Conservation (phyloP, 37 sponge, comb jelly and placozoan species). For the Geodia barretti region DNA sequence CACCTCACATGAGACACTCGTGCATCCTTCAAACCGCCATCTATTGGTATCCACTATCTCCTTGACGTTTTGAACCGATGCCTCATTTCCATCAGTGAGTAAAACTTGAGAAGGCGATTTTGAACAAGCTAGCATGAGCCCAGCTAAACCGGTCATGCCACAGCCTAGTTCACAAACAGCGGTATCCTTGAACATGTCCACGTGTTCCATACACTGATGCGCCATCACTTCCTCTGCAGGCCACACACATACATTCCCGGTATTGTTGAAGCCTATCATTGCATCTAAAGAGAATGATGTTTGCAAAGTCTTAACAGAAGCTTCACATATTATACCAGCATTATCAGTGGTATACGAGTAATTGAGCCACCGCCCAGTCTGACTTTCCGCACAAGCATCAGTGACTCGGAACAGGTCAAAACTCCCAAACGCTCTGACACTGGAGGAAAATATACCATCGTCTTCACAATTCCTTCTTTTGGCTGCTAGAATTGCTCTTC, state of each 20-base stretch:
- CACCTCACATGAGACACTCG: constrained; percentile 23
- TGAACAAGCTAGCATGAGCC: constrained; percentile 50
- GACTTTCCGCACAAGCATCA: neutral
- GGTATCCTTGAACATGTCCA: constrained; percentile 26
- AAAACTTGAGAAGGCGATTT: constrained; percentile 35
- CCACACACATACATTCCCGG: constrained; percentile 86
- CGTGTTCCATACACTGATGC: constrained; percentile 51
- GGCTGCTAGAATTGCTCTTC: constrained; percentile 29
- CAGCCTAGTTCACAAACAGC: constrained; percentile 73
- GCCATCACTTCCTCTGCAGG: constrained; percentile 83
- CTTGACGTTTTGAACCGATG: constrained; percentile 46
- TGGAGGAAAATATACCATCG: neutral
- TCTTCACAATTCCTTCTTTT: neutral
- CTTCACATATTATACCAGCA: neutral
- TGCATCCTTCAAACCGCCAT: neutral
- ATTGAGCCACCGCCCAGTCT: neutral
- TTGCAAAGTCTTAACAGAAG: neutral
- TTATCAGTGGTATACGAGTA: neutral
- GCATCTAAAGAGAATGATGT: constrained; percentile 9
- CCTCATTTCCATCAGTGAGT: constrained; percentile 68
- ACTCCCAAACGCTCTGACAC: constrained; percentile 47
- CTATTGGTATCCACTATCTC: constrained; percentile 23
- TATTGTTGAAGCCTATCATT: constrained; percentile 76
- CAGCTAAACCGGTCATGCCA: constrained; percentile 85
- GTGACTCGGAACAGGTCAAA: constrained; percentile 28